Base-by-base conservation (phyloP, 1,140 invertebrate genomes). In the Lordiphosa collinella region DNA sequence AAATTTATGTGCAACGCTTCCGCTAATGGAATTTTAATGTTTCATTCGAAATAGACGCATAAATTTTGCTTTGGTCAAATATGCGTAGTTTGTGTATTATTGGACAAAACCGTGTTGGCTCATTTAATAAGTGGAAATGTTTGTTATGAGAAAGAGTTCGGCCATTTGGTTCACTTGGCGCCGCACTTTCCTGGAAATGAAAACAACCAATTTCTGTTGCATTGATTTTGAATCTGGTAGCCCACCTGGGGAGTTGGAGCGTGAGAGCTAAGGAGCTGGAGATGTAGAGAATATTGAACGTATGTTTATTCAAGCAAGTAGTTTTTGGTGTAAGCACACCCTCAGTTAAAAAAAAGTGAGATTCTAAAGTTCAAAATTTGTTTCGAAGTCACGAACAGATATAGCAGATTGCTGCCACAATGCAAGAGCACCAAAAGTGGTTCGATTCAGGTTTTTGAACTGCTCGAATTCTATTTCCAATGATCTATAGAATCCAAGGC, bases 11-110 rank as follows among this genome's bases (percentile, higher is more conserved):
- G 29, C 59, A 53, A 40, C 35, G 55, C 72, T 76, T 84, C 71
- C 76, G 76, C 78, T 82, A 82, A 82, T 82, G 76, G 76, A 82
- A 82, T 84, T 82, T 82, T 84, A 82, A 82, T 82, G 76, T 82
- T 82, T 84, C 78, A 76, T 84, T 84, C 38, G 78, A 82, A 84
- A 66, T 61, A 78, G 67, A 49, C 38, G 66, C 73, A 76, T 76
- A 71, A 67, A 72, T 78, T 56, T 50, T 34, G 66, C 53, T 50
- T 61, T 61, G 66, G 67, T 71, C 71, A 76, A 75, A 78, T 58
- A 71, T 36, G 48, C 58, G 32, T 48, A 35, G 14, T 48, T 14
- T 14, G 25, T 44, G 22, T n/a, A 59, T 67, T 58, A 48, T 22
- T 38, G 47, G 11, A 54, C 44, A 29, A 29, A 2, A 7, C 16